A percentile compares a stretch with the other conserved stretches of the same genome.
Conservation (phyloP, 1,140 invertebrate species). For the Atta cephalotes region DNA sequence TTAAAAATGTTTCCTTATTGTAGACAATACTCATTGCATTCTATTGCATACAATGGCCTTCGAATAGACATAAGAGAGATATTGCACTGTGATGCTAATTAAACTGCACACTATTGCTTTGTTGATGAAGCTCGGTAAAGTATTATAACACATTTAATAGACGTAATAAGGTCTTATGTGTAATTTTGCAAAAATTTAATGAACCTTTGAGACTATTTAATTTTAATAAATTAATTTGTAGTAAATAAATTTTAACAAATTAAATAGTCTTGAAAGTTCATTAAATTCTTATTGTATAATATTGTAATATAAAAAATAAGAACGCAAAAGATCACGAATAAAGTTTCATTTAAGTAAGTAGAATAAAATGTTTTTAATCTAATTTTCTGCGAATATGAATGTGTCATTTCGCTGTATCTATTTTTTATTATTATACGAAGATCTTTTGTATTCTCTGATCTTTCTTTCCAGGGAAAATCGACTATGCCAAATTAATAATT, state of each 20-base stretch:
- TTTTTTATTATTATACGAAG: background rate
- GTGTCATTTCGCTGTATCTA: background rate
- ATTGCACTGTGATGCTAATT: constrained; percentile 39
- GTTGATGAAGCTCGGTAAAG: constrained; percentile 5
- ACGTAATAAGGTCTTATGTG: background rate
- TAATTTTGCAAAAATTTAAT: background rate
- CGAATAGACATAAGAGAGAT: constrained; percentile 34
- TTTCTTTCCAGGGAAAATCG: constrained; percentile 5
- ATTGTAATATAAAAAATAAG: background rate
- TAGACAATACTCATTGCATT: constrained; percentile 25
- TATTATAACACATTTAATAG: background rate
- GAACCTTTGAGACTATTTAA: background rate
- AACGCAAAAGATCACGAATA: background rate
- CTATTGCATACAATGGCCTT: constrained; percentile 46
- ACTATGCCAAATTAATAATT: background rate
- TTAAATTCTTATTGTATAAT: too few species aligned
- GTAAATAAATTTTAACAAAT: too few species aligned
- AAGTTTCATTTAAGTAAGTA: background rate
- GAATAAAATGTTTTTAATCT: background rate
- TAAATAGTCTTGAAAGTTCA: too few species aligned
- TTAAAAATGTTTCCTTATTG: constrained; percentile 20
- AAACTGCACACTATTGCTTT: constrained; percentile 19
- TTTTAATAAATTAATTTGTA: background rate
- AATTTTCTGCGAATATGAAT: background rate
- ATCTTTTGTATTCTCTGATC: background rate